phyloP scores from a whole-genome alignment of 2,888 invertebrate genomes.

The Brachyptera putata region DNA sequence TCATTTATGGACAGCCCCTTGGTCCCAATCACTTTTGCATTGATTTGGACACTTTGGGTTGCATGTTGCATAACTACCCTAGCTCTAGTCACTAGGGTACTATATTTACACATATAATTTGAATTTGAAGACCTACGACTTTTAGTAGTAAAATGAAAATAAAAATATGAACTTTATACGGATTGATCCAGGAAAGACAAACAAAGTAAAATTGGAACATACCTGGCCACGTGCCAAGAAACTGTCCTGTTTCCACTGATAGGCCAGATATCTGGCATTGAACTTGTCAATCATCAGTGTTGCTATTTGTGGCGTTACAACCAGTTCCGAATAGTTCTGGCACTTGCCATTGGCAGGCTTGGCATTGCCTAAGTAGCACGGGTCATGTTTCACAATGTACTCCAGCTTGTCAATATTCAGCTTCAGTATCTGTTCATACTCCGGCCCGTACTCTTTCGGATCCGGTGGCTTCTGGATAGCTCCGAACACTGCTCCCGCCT shows the following conservation, averaged over 20 bases:
- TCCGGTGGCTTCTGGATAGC: constrained; percentile 9
- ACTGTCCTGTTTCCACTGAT: constrained; percentile 39
- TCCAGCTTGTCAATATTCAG: neutral
- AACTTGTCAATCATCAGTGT: constrained; percentile 31
- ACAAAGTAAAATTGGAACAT: too few species aligned
- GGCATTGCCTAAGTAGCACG: neutral
- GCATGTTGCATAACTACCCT: too few species aligned
- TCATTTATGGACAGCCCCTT: too few species aligned
- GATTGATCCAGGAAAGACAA: too few species aligned
- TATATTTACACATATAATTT: too few species aligned
- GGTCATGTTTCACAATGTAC: neutral
- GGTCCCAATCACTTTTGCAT: too few species aligned
- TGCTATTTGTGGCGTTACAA: neutral
- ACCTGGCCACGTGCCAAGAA: constrained; percentile 39
- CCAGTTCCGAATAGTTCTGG: neutral
- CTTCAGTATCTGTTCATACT: neutral
- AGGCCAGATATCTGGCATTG: constrained; percentile 36
- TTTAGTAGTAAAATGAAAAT: too few species aligned
- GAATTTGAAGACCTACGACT: too few species aligned
- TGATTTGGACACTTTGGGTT: too few species aligned
- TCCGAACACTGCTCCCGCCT: constrained; percentile 41
- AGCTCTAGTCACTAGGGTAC: too few species aligned
- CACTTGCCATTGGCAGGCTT: too few species aligned
- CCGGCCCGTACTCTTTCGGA: neutral
- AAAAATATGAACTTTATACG: too few species aligned